Evolutionary conservation across 2,888 invertebrate species (phyloP).

Genomic region (Acrobasis repandana): DNA sequence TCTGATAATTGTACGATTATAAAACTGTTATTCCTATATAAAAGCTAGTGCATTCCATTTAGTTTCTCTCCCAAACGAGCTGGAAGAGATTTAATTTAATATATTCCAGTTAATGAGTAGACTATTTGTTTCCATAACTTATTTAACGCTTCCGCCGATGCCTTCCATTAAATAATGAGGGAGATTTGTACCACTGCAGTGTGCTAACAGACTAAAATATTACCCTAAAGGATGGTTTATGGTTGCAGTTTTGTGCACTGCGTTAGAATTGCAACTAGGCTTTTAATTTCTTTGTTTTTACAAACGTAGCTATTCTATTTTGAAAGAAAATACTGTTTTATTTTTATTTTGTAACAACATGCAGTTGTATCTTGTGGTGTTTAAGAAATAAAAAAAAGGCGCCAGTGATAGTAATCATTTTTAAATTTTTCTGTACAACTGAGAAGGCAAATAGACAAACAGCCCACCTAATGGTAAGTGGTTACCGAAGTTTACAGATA

Average conservation of each 20-base stretch:
- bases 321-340: no score
- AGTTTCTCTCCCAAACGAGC: neutral
- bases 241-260: slow-evolving; percentile 19
- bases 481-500: no score
- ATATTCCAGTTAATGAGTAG: slow-evolving; percentile 4
- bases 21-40: no score
- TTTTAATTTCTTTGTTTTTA: slow-evolving; percentile 1
- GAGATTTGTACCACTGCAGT: slow-evolving; percentile 20
- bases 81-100: neutral
- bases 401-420: no score
- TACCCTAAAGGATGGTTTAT: slow-evolving; percentile 19
- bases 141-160: slow-evolving; percentile 12
- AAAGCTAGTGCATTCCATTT: neutral
- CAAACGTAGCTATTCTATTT: no score
- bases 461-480: no score
- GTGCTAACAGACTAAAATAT: slow-evolving; percentile 18
- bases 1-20: no score
- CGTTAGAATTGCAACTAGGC: slow-evolving; percentile 15
- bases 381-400: no score
- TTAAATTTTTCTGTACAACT: no score
- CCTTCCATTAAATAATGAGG: slow-evolving; percentile 20
- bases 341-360: no score
- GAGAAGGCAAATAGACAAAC: no score
- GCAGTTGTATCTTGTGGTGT: no score
- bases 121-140: slow-evolving; percentile 18